Base-by-base conservation (phyloP, 1,140 invertebrate genomes). In the Catajapyx aquilonaris region DNA sequence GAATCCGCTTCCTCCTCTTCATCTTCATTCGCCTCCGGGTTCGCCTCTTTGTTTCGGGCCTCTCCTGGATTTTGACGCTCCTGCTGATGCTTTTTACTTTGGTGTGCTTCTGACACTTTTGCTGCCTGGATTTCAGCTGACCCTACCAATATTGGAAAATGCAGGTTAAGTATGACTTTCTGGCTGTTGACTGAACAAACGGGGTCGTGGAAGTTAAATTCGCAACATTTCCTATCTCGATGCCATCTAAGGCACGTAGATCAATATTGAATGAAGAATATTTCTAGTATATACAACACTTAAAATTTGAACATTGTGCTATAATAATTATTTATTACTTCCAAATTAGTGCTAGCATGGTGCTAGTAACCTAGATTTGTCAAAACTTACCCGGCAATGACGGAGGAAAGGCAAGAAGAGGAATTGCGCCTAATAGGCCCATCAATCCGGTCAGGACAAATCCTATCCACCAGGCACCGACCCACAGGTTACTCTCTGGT, bases 391-490 rank as follows among this genome's bases (percentile, higher is more conserved):
- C 74, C 40, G 75, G 76, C 41, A 83, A 50, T 39, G 67, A 62
- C 41, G 67, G 59, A 0, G 79, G 79, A 51, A 78, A 81, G 0
- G 68, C 70, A 34, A 78, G 56, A 3, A 84, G 57, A 5, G 78
- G 77, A 36, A 81, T 49, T 0, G 76, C 66, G 3, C 81, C 63
- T 0, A 76, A 46, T 10, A 80, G 54, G 45, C 73, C 74, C 9
- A 76, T 49, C 1, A 69, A 11, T 0, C 70, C 73, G 0, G 70
- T 68, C 0, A 75, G 56, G 3, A 81, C 54, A 48, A 83, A 85
- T 4, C 80, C 79, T 20, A 84, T 61, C 81, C 81, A 86, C 81
- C 81, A 86, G 18, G 78, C 79, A 5, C 81, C 81, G 31, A 86
- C 70, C 80, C 80, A 85, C 1, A 76, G 64, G 17, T 76, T 78